These are phyloP conservation scores for Catamblyrhynchus diadema DNA, from an alignment of 2,797 vertebrate species.

Conservation along the genomic window DNA sequence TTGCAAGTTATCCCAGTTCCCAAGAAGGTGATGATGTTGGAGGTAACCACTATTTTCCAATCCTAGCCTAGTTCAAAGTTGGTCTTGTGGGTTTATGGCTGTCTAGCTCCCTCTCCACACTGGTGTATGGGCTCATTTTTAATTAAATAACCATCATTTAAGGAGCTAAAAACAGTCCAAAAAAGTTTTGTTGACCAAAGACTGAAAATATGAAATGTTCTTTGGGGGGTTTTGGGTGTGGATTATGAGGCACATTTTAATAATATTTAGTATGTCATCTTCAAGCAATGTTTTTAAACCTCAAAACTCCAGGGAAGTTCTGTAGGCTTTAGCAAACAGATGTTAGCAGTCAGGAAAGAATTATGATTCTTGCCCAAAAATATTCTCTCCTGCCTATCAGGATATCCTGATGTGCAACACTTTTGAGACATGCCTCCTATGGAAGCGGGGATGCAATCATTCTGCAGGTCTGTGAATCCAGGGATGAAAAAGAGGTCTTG, in stretches of 20 bases:
- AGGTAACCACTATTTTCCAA: slow-evolving; percentile 27
- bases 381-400: slow-evolving; percentile 70
- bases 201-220: slow-evolving; percentile 78
- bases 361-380: slow-evolving; percentile 63
- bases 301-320: slow-evolving; percentile 74
- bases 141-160: slow-evolving; percentile 67
- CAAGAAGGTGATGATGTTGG: neutral
- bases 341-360: slow-evolving; percentile 76
- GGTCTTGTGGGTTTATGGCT: slow-evolving; percentile 55
- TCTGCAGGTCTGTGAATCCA: neutral
- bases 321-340: slow-evolving; percentile 76
- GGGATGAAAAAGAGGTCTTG: neutral
- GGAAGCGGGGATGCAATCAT: neutral
- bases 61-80: slow-evolving; percentile 49
- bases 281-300: slow-evolving; percentile 78
- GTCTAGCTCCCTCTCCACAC: slow-evolving; percentile 60
- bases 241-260: slow-evolving; percentile 72
- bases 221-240: slow-evolving; percentile 75
- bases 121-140: slow-evolving; percentile 59
- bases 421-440: neutral
- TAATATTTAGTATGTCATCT: slow-evolving; percentile 78
- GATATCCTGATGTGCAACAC: slow-evolving; percentile 3
- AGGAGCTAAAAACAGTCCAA: slow-evolving; percentile 60
- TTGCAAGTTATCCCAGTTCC: neutral
- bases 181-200: slow-evolving; percentile 67